Percentiles rank a stretch among this genome's conserved stretches.
phyloP scores from a whole-genome alignment of 2,888 invertebrate genomes.

The Phytoseiulus persimilis region DNA sequence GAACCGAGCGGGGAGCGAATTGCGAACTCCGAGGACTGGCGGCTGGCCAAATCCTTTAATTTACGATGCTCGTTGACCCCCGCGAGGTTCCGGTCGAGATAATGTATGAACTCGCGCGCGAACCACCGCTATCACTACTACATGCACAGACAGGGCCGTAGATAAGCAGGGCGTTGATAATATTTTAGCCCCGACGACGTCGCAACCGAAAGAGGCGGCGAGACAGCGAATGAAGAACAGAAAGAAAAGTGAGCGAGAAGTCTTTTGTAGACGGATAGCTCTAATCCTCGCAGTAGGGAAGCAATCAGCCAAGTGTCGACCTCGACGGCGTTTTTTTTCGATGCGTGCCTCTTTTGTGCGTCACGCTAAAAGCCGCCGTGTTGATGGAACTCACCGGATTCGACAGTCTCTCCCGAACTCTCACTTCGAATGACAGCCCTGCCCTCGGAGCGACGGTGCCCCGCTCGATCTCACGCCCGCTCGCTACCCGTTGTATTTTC shows the following conservation, averaged over 20 bases:
- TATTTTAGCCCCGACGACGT: neutral
- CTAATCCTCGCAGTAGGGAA: neutral
- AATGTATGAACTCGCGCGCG: neutral
- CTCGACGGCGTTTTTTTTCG: neutral
- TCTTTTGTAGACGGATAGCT: neutral
- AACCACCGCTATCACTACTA: neutral
- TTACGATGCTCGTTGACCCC: constrained; percentile 5
- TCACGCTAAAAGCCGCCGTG: neutral
- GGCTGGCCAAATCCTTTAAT: neutral
- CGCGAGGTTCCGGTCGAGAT: constrained; percentile 5
- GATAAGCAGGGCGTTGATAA: neutral
- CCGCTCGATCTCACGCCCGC: neutral
- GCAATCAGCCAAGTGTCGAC: neutral
- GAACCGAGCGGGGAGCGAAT: neutral
- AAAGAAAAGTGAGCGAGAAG: neutral
- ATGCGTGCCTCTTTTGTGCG: neutral
- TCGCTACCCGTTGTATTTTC: neutral
- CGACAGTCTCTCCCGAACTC: neutral
- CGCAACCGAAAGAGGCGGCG: neutral
- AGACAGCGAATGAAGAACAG: neutral
- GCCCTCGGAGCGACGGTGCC: neutral
- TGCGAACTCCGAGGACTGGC: neutral
- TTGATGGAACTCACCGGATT: neutral
- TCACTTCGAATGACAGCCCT: neutral
- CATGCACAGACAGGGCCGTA: neutral